Evolutionary conservation across 2,797 vertebrate genomes (phyloP).

Genomic region (Lycodopsis pacificus): DNA sequence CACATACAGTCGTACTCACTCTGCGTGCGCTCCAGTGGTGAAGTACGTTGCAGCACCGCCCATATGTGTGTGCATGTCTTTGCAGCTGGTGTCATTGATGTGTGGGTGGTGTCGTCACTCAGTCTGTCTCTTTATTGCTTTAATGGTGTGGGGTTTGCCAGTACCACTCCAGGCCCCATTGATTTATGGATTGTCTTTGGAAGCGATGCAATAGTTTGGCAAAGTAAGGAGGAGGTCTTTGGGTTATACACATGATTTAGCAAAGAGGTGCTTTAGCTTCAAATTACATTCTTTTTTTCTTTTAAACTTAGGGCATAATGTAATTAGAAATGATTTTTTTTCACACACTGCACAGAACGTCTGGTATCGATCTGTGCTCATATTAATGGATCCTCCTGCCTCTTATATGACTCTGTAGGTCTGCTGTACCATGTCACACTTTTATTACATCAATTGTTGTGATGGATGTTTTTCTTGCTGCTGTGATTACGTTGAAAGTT

Average conservation of each 20-base stretch:
- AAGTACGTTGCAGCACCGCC: slow-evolving; percentile 43
- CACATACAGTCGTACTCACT: slow-evolving; percentile 12
- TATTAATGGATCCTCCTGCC: slow-evolving; percentile 34
- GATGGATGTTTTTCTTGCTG: slow-evolving; percentile 5
- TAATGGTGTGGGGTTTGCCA: slow-evolving; percentile 74
- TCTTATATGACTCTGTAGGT: slow-evolving; percentile 12
- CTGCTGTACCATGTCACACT: background rate
- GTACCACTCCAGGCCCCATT: slow-evolving; percentile 57
- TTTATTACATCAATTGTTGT: slow-evolving; percentile 20
- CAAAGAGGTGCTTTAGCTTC: slow-evolving; percentile 60
- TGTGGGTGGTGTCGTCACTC: slow-evolving; percentile 67
- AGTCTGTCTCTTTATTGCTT: slow-evolving; percentile 73
- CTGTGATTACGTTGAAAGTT: slow-evolving; percentile 14
- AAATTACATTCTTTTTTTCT: slow-evolving; percentile 47
- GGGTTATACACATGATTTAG: slow-evolving; percentile 72
- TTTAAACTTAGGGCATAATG: slow-evolving; percentile 35
- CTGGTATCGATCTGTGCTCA: slow-evolving; percentile 46
- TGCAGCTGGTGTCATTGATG: slow-evolving; percentile 62
- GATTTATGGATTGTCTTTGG: slow-evolving; percentile 76
- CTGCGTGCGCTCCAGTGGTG: slow-evolving; percentile 27
- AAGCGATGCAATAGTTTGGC: slow-evolving; percentile 69
- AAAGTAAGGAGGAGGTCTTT: slow-evolving; percentile 64
- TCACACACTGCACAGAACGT: slow-evolving; percentile 37
- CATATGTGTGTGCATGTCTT: slow-evolving; percentile 41
- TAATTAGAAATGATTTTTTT: slow-evolving; percentile 45